These are phyloP conservation scores for Sycobia sp. DNA, from an alignment of 1,140 invertebrate species.

Conservation along the genomic window DNA sequence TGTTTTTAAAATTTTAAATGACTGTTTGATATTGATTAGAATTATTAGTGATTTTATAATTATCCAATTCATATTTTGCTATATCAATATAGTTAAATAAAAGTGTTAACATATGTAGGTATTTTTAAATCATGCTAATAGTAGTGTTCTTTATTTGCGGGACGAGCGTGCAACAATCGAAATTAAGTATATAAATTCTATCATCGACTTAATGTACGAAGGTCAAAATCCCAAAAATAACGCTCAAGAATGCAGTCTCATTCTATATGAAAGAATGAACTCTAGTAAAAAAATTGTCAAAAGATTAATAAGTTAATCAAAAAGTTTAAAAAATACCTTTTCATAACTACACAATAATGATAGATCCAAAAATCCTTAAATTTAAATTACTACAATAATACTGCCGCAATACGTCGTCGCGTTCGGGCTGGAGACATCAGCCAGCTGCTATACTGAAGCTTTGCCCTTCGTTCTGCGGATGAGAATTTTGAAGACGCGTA, in stretches of 20 bases:
- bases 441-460: not conserved
- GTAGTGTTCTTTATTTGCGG: too few relatives aligned
- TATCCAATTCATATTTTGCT: too few relatives aligned
- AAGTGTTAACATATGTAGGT: too few relatives aligned
- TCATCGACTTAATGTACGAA: slow-evolving; percentile 7
- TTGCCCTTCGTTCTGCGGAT: not conserved
- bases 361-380: not conserved
- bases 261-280: too few relatives aligned
- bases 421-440: not conserved
- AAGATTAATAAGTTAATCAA: not conserved
- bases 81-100: too few relatives aligned
- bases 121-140: too few relatives aligned
- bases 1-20: not conserved
- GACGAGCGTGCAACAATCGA: not conserved
- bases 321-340: not conserved
- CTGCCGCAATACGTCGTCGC: not conserved
- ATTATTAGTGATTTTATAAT: too few relatives aligned
- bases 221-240: too few relatives aligned
- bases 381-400: not conserved
- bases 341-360: too few relatives aligned
- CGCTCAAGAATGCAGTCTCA: too few relatives aligned
- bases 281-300: not conserved
- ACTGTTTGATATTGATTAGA: not conserved
- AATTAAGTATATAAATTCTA: not conserved
- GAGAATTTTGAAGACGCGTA: too few relatives aligned